Evolutionary conservation across 2,888 invertebrate genomes (phyloP).

Genomic region (Dryomyza anilis): DNA sequence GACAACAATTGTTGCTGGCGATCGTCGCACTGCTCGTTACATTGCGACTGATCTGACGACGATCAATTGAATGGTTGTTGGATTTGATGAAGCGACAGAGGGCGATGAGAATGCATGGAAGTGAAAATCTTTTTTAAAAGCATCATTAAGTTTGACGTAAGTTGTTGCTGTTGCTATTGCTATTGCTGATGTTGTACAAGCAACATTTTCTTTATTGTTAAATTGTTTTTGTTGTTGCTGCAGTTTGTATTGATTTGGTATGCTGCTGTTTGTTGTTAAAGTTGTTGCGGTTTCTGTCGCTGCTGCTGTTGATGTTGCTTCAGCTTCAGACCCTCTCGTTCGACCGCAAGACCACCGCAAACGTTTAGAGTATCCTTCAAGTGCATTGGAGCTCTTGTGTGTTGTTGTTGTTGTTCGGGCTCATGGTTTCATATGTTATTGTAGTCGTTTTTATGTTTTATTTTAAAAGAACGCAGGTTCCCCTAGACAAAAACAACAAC

Average conservation of each 20-base stretch:
- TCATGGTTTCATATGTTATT: background rate
- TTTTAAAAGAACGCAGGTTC: too few species aligned
- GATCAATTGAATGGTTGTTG: too few species aligned
- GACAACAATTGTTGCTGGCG: background rate
- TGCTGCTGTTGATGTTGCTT: constrained; percentile 13
- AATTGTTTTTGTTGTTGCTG: constrained; percentile 23
- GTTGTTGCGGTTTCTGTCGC: constrained; percentile 7
- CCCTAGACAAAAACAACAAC: background rate
- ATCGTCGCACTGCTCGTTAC: too few species aligned
- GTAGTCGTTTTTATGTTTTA: background rate
- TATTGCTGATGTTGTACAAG: constrained; percentile 9
- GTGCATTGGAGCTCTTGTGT: background rate
- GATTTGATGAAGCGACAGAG: background rate
- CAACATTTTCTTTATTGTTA: constrained; percentile 10
- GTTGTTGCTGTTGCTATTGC: constrained; percentile 24
- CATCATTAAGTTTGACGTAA: constrained; percentile 36
- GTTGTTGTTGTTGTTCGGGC: background rate
- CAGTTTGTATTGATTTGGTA: too few species aligned
- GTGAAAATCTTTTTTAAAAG: constrained; percentile 28
- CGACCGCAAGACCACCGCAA: constrained; percentile 30
- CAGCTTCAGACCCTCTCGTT: constrained; percentile 15
- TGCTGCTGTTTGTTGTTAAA: constrained; percentile 11
- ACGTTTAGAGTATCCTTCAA: constrained; percentile 8
- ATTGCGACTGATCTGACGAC: too few species aligned
- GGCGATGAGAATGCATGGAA: background rate